These are phyloP conservation scores for Piliocolobus tephrosceles DNA, from an alignment of 2,113 vertebrate species.

Conservation along the genomic window DNA sequence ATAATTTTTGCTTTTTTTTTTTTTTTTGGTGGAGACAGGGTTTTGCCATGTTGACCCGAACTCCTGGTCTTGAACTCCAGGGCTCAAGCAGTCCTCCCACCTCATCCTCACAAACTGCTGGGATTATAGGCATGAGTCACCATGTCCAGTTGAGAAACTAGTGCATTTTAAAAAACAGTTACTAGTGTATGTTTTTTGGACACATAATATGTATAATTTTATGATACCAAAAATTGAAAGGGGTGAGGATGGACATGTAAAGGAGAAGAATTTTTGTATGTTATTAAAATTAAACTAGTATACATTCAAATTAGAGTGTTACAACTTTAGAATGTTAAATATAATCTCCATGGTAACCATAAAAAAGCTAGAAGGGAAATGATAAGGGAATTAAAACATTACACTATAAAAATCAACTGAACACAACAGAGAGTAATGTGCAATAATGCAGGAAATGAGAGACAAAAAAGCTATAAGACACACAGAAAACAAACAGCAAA, in stretches of 20 bases:
- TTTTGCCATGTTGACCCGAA: no score
- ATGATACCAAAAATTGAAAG: not conserved
- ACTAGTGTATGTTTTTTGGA: not conserved
- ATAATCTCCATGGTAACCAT: not conserved
- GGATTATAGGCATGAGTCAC: no score
- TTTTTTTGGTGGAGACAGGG: no score
- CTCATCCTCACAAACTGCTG: no score
- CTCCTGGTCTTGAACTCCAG: no score
- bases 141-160: no score
- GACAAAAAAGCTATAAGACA: not conserved
- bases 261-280: not conserved
- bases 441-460: not conserved
- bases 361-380: not conserved
- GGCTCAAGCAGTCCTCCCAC: no score
- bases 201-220: not conserved
- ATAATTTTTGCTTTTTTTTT: no score
- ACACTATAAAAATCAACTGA: not conserved
- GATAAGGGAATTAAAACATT: not conserved
- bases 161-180: not conserved
- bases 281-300: not conserved
- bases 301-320: not conserved
- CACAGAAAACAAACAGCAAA: not conserved
- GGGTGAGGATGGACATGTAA: not conserved
- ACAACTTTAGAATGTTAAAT: not conserved
- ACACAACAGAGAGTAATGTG: not conserved